phyloP scores from a whole-genome alignment of 2,888 invertebrate genomes.

The Acrobasis repandana region DNA sequence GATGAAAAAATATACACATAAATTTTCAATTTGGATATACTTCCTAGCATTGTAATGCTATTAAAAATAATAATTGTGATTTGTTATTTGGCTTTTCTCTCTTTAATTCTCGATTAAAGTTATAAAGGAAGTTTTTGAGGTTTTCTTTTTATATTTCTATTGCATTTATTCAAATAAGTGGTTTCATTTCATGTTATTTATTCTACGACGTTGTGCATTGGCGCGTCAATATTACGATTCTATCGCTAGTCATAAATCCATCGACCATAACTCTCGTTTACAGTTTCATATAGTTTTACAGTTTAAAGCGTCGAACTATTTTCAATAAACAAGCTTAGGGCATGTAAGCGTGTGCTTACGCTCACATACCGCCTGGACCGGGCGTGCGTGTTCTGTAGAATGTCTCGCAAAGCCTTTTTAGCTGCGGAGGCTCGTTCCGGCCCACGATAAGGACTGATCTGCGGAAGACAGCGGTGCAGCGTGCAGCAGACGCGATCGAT shows the following conservation, averaged over 20 bases:
- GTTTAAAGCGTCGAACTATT: constrained; percentile 46
- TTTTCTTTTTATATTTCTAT: not conserved
- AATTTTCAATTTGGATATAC: too few species aligned
- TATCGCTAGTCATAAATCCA: not conserved
- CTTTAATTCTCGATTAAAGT: not conserved
- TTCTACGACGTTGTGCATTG: not conserved
- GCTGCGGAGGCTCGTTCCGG: constrained; percentile 65
- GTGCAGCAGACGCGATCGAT: constrained; percentile 80
- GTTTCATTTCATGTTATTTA: not conserved
- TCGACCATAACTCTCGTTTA: constrained; percentile 10
- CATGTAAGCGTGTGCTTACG: constrained; percentile 57
- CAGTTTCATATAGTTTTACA: constrained; percentile 33
- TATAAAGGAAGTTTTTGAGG: not conserved
- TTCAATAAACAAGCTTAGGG: constrained; percentile 64
- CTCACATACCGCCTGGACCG: constrained; percentile 47
- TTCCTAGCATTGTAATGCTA: too few species aligned
- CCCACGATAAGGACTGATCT: constrained; percentile 79
- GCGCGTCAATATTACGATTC: not conserved
- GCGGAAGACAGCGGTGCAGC: constrained; percentile 79
- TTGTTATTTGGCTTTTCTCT: too few species aligned
- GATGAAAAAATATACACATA: too few species aligned
- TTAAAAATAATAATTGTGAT: too few species aligned
- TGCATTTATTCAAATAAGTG: not conserved
- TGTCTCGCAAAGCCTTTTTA: constrained; percentile 68
- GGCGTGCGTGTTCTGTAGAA: constrained; percentile 55